Conservation (phyloP, 2,113 vertebrate genomes). For the Galeopterus variegatus region DNA sequence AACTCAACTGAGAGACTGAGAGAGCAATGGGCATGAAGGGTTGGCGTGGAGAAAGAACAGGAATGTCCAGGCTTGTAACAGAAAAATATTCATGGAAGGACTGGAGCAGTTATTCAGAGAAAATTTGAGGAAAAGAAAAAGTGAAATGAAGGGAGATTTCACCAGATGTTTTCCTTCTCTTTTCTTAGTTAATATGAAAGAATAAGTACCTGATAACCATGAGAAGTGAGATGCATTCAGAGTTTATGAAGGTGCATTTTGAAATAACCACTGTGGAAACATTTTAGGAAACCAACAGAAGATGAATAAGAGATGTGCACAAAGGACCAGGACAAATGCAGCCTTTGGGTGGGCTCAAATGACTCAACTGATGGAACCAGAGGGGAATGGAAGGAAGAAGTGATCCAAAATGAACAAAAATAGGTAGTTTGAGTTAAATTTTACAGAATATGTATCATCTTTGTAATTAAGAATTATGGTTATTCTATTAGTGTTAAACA, state of each 20-base stretch:
- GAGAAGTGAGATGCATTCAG: background rate
- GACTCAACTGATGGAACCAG: background rate
- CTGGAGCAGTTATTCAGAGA: background rate
- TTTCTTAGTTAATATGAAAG: background rate
- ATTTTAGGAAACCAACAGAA: background rate
- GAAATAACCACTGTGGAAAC: background rate
- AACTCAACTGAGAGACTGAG: background rate
- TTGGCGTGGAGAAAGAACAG: background rate
- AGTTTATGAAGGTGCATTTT: background rate
- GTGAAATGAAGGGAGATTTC: background rate
- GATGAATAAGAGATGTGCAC: background rate
- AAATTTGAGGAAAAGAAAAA: background rate
- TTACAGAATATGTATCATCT: background rate
- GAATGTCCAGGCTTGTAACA: background rate
- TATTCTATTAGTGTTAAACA: constrained; percentile 33
- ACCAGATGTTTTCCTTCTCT: background rate
- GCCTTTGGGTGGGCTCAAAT: background rate
- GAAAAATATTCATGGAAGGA: background rate
- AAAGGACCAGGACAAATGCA: background rate
- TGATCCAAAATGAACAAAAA: background rate
- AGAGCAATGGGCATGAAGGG: background rate
- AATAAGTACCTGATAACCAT: background rate
- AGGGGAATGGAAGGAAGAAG: background rate
- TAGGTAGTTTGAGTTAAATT: background rate
- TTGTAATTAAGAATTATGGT: background rate